These are phyloP conservation scores for Petrophora chlorosata DNA, from an alignment of 2,888 invertebrate genomes.

Conservation along the genomic window DNA sequence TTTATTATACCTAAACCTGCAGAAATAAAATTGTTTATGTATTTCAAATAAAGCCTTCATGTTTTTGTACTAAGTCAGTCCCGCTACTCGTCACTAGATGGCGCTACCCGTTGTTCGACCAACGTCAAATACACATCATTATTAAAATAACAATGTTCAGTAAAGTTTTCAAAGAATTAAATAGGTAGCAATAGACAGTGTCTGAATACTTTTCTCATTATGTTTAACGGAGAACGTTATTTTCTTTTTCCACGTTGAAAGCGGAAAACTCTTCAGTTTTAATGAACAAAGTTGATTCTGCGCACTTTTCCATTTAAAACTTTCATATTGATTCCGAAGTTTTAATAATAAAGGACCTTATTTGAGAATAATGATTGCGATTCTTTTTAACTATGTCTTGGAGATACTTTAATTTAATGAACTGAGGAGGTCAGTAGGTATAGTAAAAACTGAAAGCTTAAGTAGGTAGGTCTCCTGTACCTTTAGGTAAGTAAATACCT, in stretches of 20 bases:
- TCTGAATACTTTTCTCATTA: slow-evolving; percentile 60
- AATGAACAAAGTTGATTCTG: slow-evolving; percentile 73
- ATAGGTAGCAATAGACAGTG: slow-evolving; percentile 40
- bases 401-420: background rate
- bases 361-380: slow-evolving; percentile 32
- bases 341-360: slow-evolving; percentile 59
- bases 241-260: slow-evolving; percentile 53
- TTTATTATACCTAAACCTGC: background rate
- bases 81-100: slow-evolving; percentile 72
- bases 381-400: slow-evolving; percentile 7
- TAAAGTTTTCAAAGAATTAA: slow-evolving; percentile 21
- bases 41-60: background rate
- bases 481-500: no score
- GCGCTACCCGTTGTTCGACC: slow-evolving; percentile 42
- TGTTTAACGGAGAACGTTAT: slow-evolving; percentile 52
- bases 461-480: no score
- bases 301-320: slow-evolving; percentile 76
- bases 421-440: background rate
- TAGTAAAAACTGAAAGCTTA: background rate
- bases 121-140: background rate
- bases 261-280: slow-evolving; percentile 66
- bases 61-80: slow-evolving; percentile 5
- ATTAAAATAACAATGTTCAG: slow-evolving; percentile 13
- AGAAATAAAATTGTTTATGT: background rate
- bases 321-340: slow-evolving; percentile 69